phyloP scores from a whole-genome alignment of 2,888 invertebrate genomes.

The Leptopilina myrica region DNA sequence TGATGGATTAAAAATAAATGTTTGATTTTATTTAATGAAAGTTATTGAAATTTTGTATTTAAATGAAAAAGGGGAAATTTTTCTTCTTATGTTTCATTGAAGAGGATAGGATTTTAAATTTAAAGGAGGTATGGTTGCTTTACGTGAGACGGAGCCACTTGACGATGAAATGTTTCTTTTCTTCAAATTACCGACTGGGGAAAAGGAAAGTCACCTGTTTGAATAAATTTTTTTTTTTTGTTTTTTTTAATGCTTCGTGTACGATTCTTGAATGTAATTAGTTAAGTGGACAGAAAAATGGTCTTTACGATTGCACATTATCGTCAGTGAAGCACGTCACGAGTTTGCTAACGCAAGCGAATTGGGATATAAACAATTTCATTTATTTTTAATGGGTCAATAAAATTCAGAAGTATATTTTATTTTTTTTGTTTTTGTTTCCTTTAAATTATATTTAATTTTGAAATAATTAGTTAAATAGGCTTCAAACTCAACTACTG shows the following conservation, averaged over 20 bases:
- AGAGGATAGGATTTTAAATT: not conserved
- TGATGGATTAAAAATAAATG: not conserved
- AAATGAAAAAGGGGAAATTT: too few species aligned
- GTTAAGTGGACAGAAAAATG: not conserved
- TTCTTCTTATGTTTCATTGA: not conserved
- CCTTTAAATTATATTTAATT: too few species aligned
- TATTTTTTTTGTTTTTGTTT: not conserved
- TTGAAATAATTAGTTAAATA: too few species aligned
- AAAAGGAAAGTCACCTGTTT: not conserved
- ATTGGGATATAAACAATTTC: not conserved
- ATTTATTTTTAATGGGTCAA: not conserved
- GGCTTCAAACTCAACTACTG: too few species aligned
- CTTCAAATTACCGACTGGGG: not conserved
- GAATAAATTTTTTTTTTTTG: not conserved
- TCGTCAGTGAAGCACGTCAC: not conserved
- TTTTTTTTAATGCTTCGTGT: not conserved
- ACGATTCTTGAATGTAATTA: not conserved
- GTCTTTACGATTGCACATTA: not conserved
- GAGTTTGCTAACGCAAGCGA: not conserved
- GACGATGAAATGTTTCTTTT: not conserved
- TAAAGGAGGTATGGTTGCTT: not conserved
- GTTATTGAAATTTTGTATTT: too few species aligned
- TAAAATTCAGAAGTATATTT: not conserved
- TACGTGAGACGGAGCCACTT: constrained; percentile 26
- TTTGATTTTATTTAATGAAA: too few species aligned